Evolutionary conservation across 53 echinoderm and acorn worm species (phyloP), one percentile per base, ranked within the genome.

Genomic region (Crossaster papposus): DNA sequence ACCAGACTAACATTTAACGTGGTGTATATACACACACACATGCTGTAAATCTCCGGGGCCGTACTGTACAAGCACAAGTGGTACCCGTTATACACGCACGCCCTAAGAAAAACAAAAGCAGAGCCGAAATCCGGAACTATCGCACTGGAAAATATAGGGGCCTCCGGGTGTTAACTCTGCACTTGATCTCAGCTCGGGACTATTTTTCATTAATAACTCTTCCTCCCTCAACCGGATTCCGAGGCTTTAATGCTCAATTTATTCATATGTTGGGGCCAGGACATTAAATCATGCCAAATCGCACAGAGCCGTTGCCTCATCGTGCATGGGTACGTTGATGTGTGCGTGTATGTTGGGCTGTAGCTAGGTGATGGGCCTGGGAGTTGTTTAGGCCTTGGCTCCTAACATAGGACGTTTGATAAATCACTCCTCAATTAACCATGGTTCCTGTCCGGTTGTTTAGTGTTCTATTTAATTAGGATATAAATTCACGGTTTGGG

Each of bases 121-220:
- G 34, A 30, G 36, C 36, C 1, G 58, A 87, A 62, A 76, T 77
- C 87, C 77, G 77, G 77, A 58, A 75, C 55, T 87, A 87, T 75
- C 51, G 87, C 87, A 62, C 34, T 87, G 87, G 87, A 87, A 87
- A 87, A 87, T 87, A 87, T 87, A 58, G 58, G 58, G 26, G 74
- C 87, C 87, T 36, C 51, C 87, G 87, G 87, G 76, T 87, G 87
- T 87, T 87, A 87, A 87, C 87, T 87, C 87, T 87, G 87, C 87
- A 76, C 87, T 87, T 87, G 87, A 87, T 87, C 77, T 87, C 77
- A 87, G 87, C 87, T 87, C 9, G 63, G 87, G 87, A 36, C 87
- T 77, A 77, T 87, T 87, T 87, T 87, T 87, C 87, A 87, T 87
- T 87, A 87, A 87, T 87, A 87, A 87, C 76, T 76, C 64, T 75